Evolutionary conservation across 2,797 vertebrate species (phyloP), one percentile per base, ranked within the genome.

Genomic region (Neosilurus hyrtlii): DNA sequence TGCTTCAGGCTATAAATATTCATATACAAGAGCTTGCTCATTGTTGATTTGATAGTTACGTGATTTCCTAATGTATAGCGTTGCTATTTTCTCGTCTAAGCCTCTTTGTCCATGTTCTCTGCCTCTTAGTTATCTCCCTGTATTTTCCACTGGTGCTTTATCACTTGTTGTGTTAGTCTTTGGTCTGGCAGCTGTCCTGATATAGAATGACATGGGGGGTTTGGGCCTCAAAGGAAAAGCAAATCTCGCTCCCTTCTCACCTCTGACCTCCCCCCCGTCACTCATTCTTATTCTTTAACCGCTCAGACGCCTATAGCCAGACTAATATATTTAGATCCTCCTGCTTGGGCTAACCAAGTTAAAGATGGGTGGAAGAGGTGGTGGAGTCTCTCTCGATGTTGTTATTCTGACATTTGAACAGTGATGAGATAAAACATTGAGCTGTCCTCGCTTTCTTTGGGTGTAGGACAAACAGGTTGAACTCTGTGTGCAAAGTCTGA

Each of bases 151-250:
- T 87, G 81, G 83, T 86, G 82, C 24, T 74, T 93, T 93, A 93
- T 94, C 91, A 87, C 90, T 93, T 94, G 92, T 92, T 91, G 89
- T 91, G 91, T 81, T 86, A 49, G 83, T 82, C 74, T 79, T 30
- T 85, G 43, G 49, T 80, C 72, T 81, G 65, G 30, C 43, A 54
- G 71, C 65, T 85, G 77, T 84, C 57, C 68, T 68, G 68, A 67
- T 73, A 9, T 81, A 84, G 54, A 75, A 61, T 62, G 66, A 74
- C 52, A 52, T 67, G 22, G 49, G 26, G 79, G 79, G 22, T 85
- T 52, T 81, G 57, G 56, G 83, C 83, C 61, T 77, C 75, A 68
- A 80, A 82, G 81, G 63, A 85, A 82, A 85, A 80, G 11, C 83
- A 79, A 61, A 49, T 82, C 71, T 59, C 43, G 43, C 56, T 83